Evolutionary conservation across 2,113 vertebrate species (phyloP), one percentile per base, ranked within the genome.

Genomic region (Fregetta grallaria): DNA sequence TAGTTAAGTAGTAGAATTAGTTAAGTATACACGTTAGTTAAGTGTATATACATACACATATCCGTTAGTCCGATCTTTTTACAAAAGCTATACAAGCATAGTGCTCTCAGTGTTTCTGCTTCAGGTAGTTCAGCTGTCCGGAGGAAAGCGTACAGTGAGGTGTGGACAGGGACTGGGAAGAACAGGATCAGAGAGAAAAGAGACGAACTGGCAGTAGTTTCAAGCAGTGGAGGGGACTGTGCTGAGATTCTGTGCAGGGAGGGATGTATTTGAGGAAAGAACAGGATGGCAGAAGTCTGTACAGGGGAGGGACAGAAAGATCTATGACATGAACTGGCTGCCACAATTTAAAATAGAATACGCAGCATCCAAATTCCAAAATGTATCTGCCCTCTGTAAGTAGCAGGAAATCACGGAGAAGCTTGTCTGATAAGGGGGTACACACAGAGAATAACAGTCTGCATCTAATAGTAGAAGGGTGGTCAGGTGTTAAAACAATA

Each of bases 401-500:
- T 34, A 55, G 27, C 26, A 80, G 53, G 27, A 61, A 44, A 47
- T 29, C 50, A 23, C 13, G 2, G 38, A n/a, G 18, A 49, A 59
- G 25, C 22, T 67, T 45, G n/a, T 34, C 18, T 84, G 32, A 2
- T 58, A 4, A 15, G 19, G n/a, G 17, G 1, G 4, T 40, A 13
- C 11, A 30, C 2, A 0, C 0, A 19, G 25, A 19, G n/a, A 68
- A 5, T 15, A 22, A 10, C 4, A 38, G 26, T 32, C 74, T 71
- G 13, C 13, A 18, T 78, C 72, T 73, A 26, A 6, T 9, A 36
- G 13, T 53, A 30, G 50, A 50, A 14, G 23, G 4, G 7, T 67
- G n/a, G 4, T 38, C 11, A 44, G 27, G 32, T 67, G 40, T 55
- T 86, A 20, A 58, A 90, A 27, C 13, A 32, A 4, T 17, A 29